These are phyloP conservation scores for Lepidurus arcticus DNA, from an alignment of 1,140 invertebrate genomes.

Conservation along the genomic window DNA sequence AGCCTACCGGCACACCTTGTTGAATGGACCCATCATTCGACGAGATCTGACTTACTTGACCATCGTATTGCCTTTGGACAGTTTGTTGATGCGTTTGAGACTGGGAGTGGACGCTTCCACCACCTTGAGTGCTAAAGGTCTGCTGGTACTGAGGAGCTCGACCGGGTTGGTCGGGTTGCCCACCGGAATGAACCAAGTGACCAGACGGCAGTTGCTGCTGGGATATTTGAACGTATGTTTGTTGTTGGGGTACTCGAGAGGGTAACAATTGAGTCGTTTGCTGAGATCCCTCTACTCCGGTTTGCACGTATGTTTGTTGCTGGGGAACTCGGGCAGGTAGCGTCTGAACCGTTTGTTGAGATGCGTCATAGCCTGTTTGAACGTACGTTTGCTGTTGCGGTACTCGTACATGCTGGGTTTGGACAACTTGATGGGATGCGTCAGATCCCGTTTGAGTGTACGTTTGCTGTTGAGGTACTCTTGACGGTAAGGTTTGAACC, in stretches of 20 bases:
- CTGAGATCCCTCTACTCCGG: too few relatives aligned
- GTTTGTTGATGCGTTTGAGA: neutral
- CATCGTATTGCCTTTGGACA: neutral
- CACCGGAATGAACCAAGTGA: neutral
- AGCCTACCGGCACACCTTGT: neutral
- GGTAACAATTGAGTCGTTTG: too few relatives aligned
- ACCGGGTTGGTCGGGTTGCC: neutral
- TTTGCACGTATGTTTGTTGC: too few relatives aligned
- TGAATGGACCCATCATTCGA: neutral
- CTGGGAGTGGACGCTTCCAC: neutral
- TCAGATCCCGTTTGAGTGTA: neutral
- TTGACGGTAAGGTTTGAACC: neutral
- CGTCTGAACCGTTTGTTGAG: too few relatives aligned
- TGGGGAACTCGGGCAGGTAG: too few relatives aligned
- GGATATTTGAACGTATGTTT: neutral
- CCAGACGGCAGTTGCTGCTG: neutral
- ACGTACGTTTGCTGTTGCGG: neutral
- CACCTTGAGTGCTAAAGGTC: neutral
- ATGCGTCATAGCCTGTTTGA: neutral
- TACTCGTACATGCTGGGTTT: neutral
- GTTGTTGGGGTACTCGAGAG: neutral
- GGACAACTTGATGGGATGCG: neutral
- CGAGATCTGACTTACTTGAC: neutral
- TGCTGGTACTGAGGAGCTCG: neutral
- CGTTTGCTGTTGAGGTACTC: neutral